Base-by-base conservation (phyloP, 2,797 vertebrate genomes). In the Mionectes olivaceus region DNA sequence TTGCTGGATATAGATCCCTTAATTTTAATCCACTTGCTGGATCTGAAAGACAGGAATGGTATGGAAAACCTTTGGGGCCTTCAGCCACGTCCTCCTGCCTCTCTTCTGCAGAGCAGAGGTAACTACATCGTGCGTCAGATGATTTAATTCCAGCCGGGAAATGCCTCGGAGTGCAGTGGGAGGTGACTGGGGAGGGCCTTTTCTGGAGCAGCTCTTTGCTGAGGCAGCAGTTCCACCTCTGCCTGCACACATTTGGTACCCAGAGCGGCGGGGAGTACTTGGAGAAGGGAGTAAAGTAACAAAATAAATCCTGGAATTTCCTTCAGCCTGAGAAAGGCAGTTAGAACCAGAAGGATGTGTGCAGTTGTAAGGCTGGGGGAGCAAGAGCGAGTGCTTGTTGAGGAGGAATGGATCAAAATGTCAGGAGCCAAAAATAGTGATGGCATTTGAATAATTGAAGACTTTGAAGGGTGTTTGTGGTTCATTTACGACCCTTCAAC, bases 1-100 rank as follows among this genome's bases (percentile, higher is more conserved):
- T 98, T 99, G 41, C 97, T 99, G 92, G 99, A 99, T 57, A 98
- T 99, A 15, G 99, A 99, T 97, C 99, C 99, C 2, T 98, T 99
- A 77, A 99, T 99, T 93, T 98, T 99, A 94, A 99, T 99, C 96
- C 99, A 99, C 92, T 97, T 99, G 84, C 94, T 99, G 98, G 99
- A 99, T 91, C 98, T 99, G 27, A 99, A 99, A 91, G 99, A 99
- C 96, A 98, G 99, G 80, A 99, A 98, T 90, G 98, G 98, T 35
- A 98, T 99, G 97, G 99, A 99, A 95, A 98, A 99, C 76, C 96
- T 99, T n/a, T 99, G 99, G 99, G 98, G 99, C 23, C 98, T 99
- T 80, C 99, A 99, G 97, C 99, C 99, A 61, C 98, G 98, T 11
- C 99, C 99, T 5, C 98, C 99, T 15, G 96, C 98, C 23, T 99